A percentile compares a stretch with the other conserved stretches of the same genome.
phyloP scores from a whole-genome alignment of 64 coral and sea anemone species.

The Stichodactyla mertensii region DNA sequence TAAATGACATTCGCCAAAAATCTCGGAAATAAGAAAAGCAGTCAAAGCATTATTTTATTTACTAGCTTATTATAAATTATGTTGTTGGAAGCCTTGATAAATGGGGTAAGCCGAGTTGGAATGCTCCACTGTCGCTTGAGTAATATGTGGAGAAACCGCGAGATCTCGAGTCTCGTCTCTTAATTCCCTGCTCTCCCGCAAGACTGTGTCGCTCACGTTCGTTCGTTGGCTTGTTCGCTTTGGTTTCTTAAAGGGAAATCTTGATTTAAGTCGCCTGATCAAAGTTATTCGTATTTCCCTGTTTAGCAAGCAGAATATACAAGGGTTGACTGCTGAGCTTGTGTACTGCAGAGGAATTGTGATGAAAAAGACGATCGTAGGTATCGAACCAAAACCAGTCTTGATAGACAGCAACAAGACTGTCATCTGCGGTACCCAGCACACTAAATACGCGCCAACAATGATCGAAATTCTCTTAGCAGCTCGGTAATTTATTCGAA shows the following conservation, averaged over 20 bases:
- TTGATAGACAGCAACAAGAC: slow-evolving; percentile 31
- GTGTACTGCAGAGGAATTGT: slow-evolving; percentile 68
- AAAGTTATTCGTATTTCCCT: slow-evolving; percentile 58
- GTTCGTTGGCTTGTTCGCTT: background rate
- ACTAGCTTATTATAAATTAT: background rate
- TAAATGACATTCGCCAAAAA: no score
- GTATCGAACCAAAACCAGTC: slow-evolving; percentile 38
- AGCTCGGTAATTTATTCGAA: slow-evolving; percentile 67
- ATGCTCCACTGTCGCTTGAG: background rate
- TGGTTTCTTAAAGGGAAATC: background rate
- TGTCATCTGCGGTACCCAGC: slow-evolving; percentile 69
- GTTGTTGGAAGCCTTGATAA: background rate
- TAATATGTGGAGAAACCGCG: background rate
- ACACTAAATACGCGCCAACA: slow-evolving; percentile 59
- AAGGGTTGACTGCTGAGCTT: slow-evolving; percentile 74
- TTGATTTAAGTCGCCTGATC: slow-evolving; percentile 13
- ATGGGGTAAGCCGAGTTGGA: background rate
- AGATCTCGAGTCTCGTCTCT: background rate
- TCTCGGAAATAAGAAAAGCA: no score
- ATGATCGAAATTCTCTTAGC: slow-evolving; percentile 70
- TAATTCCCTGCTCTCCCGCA: background rate
- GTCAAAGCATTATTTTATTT: background rate
- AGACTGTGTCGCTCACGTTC: background rate
- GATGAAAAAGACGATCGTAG: slow-evolving; percentile 37
- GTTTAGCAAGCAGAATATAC: slow-evolving; percentile 75